Base-by-base conservation (phyloP, 2,888 invertebrate genomes). In the Apamea crenata region DNA sequence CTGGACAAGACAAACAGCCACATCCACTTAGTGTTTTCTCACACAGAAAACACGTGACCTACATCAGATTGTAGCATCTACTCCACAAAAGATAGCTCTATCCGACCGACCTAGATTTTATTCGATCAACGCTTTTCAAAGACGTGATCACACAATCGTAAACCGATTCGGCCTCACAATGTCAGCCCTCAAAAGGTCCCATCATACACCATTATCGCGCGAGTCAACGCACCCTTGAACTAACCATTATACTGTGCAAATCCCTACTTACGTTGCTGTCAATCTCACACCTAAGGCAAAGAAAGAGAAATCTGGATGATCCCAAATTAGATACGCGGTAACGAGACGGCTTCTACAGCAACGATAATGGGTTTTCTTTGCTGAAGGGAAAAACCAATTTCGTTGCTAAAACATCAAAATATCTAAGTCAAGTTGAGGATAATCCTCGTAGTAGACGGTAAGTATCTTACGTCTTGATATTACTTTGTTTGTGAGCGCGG, bases 261-360 rank as follows among this genome's bases (percentile, higher is more conserved):
- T 93, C 94, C 92, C 91, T 91, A 91, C 91, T 91, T 91, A 92
- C 91, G 83, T 84, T 89, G 83, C 92, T 92, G 93, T 94, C 94
- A 94, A 93, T 93, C 92, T 94, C 93, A 92, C 93, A 94, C 94
- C 93, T 94, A 81, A 85, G 90, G 90, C 89, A 88, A 88, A 89
- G 89, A 91, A 92, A 88, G 91, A 92, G 91, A 91, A 94, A 93
- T 94, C 94, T 91, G 95, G 94, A 95, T 95, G 89, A 94, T 95
- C 94, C 94, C 92, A 94, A 95, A 95, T 95, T 95, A 95, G 94
- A 94, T 94, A 94, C 92, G 92, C 92, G 85, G 92, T 94, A 93
- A 94, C 94, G 92, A 94, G 93, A 87, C 89, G 89, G 91, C 93
- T 93, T 92, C 93, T 91, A 90, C 89, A 89, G 88, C 90, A 86